Base-by-base conservation (phyloP, 1,140 invertebrate genomes). In the Phthorimaea operculella region DNA sequence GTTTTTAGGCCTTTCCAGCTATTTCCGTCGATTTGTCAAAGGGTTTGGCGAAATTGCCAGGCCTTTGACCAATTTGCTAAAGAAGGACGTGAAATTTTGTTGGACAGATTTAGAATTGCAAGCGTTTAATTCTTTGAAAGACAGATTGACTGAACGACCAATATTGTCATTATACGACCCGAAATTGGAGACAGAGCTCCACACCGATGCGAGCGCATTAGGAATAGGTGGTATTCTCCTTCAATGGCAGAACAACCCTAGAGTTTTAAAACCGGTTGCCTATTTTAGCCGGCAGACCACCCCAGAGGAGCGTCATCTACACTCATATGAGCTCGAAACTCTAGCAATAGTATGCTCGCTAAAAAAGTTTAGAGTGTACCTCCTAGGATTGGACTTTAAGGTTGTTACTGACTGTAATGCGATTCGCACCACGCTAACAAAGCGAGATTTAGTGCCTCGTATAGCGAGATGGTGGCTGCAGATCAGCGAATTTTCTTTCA, bases 261-360 rank as follows among this genome's bases (percentile, higher is more conserved):
- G 48, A 9, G 48, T 28, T 12, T 50, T 50, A 28, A 50, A 50
- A 50, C 48, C 48, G 11, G 48, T 50, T 28, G 48, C 48, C 12
- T 50, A 50, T 50, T 50, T 50, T 14, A 50, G 48, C 14, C 17
- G 48, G 15, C 48, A 50, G n/a, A 50, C 48, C 12, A 33, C 48
- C 11, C 17, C 48, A 12, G 48, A 50, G 14, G 48, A 50, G 21
- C 48, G 48, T 12, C 48, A 50, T 18, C 21, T 50, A 33, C 48
- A 50, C 15, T 50, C 48, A 6, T 50, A 50, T 15, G 48, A 50
- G 48, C 21, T 50, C 10, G 48, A 50, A 50, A 50, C 48, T 12
- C 14, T 50, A 11, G 48, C 48, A 10, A 33, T 50, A 28, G 48
- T 50, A 4, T 28, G 48, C 21, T 50, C 48, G 11, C n/a, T 50